Base-by-base conservation (phyloP, 2,113 vertebrate species). In the Microtus ochrogaster region DNA sequence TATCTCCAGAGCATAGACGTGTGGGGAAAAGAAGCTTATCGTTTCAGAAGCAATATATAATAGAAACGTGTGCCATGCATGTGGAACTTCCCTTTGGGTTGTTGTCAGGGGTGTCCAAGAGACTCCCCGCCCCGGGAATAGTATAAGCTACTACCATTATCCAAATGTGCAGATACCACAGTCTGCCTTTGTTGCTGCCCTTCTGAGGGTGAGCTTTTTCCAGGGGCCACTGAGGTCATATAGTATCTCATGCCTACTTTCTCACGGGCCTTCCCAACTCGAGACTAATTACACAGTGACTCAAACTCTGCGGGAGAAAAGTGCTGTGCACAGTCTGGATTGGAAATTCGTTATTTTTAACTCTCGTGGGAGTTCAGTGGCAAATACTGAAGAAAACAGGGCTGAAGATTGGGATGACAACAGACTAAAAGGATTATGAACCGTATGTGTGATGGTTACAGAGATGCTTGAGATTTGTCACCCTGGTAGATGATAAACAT, bases 341-440 rank as follows among this genome's bases (percentile, higher is more conserved):
- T 94, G 95, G 96, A 96, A 96, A 97, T 97, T 81, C 58, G 84
- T 96, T 96, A 96, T 97, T 97, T 96, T 97, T 97, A 97, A 95
- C 81, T 95, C 30, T 55, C 85, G 96, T 96, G 79, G 96, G 96
- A 96, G 95, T 97, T 97, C 79, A 85, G 2, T 82, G 84, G 91
- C 92, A 93, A 98, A 92, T 78, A 82, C 90, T 91, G 83, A 96
- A 79, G 89, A 90, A 89, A 92, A 96, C 94, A 81, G 65, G 89
- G 39, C 86, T 94, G 88, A 73, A 94, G 85, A 92, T 94, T 92
- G 90, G 76, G 83, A 90, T 70, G 89, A 91, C 97, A 97, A 93
- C 95, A 93, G 74, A 19, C 89, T 96, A 96, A 92, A 96, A 96
- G 90, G 93, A 96, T 70, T 88, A 72, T 94, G 91, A 90, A 90